Evolutionary conservation across 2,888 invertebrate species (phyloP).

Genomic region (Masnerella sp.): DNA sequence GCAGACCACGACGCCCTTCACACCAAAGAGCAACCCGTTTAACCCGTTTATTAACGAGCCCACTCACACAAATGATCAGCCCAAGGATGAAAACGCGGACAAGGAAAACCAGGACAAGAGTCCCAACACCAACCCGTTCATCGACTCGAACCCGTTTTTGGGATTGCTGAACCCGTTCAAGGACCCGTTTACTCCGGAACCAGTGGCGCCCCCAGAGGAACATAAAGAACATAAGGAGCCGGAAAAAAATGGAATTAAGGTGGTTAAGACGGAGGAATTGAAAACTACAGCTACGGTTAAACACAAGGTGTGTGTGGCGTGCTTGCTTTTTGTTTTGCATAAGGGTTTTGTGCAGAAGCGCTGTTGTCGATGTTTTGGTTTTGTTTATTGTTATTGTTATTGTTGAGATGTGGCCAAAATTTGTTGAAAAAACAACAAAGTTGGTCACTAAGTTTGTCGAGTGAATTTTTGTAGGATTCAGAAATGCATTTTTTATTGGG

Average conservation of each 20-base stretch:
- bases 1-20: slow-evolving; percentile 75
- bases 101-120: slow-evolving; percentile 67
- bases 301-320: slow-evolving; percentile 73
- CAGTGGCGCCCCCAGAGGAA: slow-evolving; percentile 24
- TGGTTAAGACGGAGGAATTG: slow-evolving; percentile 73
- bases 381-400: too few species aligned
- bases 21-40: slow-evolving; percentile 74
- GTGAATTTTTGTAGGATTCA: too few species aligned
- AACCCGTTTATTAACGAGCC: slow-evolving; percentile 76
- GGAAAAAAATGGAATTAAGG: slow-evolving; percentile 68
- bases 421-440: too few species aligned
- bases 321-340: too few species aligned
- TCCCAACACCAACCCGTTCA: slow-evolving; percentile 78
- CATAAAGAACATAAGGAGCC: slow-evolving; percentile 63
- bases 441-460: too few species aligned
- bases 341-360: too few species aligned
- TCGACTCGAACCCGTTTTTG: slow-evolving; percentile 77
- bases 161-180: slow-evolving; percentile 76
- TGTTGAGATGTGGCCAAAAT: too few species aligned
- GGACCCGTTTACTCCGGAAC: slow-evolving; percentile 59
- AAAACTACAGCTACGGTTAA: slow-evolving; percentile 72
- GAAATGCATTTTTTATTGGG: too few species aligned
- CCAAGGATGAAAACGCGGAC: slow-evolving; percentile 29
- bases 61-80: too few species aligned
- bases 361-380: too few species aligned